Percentiles rank a stretch among this genome's conserved stretches.
Evolutionary conservation across 2,113 vertebrate species (phyloP).

Genomic region (Gambusia holbrooki): DNA sequence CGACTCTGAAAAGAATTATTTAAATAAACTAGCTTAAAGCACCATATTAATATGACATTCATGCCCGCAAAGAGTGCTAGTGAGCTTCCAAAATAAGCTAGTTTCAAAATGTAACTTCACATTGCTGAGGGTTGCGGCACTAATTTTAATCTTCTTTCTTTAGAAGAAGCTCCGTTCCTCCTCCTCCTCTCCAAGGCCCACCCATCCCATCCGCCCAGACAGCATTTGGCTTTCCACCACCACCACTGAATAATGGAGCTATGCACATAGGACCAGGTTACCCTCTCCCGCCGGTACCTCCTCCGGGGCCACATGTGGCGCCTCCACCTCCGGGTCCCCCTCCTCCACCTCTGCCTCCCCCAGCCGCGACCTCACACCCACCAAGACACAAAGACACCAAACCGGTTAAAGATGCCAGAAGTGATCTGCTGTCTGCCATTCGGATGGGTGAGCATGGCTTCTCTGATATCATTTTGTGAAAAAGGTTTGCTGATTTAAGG

Average conservation of each 20-base stretch:
- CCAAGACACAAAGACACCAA: constrained; percentile 45
- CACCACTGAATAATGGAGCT: constrained; percentile 75
- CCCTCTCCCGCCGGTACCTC: constrained; percentile 78
- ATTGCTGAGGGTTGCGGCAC: too few species aligned
- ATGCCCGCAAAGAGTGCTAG: not conserved
- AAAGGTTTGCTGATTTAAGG: not conserved
- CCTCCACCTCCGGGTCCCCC: constrained; percentile 84
- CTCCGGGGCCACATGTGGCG: constrained; percentile 75
- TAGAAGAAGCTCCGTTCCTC: constrained; percentile 79
- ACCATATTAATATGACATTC: not conserved
- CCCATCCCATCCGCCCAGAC: constrained; percentile 92
- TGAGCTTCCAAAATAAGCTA: not conserved
- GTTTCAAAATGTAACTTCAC: not conserved
- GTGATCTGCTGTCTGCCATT: constrained; percentile 91
- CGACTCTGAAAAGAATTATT: not conserved
- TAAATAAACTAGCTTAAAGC: not conserved
- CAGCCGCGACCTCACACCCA: constrained; percentile 68
- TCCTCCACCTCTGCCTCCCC: constrained; percentile 62
- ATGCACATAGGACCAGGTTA: constrained; percentile 70
- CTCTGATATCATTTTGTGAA: not conserved
- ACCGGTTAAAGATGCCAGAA: constrained; percentile 85
- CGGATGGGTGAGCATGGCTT: constrained; percentile 87
- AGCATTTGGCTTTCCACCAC: constrained; percentile 86
- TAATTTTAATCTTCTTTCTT: constrained; percentile 23
- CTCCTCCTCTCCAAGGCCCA: constrained; percentile 80